Base-by-base conservation (phyloP, 2,888 invertebrate species). In the Oligia strigilis region DNA sequence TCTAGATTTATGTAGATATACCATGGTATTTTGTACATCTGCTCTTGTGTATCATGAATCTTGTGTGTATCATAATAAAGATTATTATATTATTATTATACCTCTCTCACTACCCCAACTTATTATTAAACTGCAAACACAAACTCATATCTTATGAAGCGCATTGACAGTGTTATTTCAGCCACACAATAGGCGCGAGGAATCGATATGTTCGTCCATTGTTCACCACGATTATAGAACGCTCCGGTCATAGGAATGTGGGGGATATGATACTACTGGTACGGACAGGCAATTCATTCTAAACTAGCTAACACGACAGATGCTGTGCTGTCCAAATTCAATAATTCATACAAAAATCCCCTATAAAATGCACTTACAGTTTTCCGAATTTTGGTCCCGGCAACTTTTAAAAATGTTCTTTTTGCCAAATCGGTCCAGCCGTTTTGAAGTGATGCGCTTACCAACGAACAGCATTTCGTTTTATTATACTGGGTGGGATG, bases 171-270 rank as follows among this genome's bases (percentile, higher is more conserved):
- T 46, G 69, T 74, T 82, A 74, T 84, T 82, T 46, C 49, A 29
- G 23, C 3, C 5, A 23, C 58, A 84, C 84, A 82, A 82, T 70
- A 29, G 80, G 43, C 43, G 43, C n/a, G 52, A 74, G 49, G 29
- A 80, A 84, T 84, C 82, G 74, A 82, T 84, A 79, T 60, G 62
- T 23, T 29, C 29, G 40, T 29, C 66, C 60, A 78, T 81, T 83
- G 81, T 81, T 78, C 72, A 60, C 64, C 43, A 43, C 78, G n/a
- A 43, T 83, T 77, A 72, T 66, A 83, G 72, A 83, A 78, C 43
- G 70, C 58, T n/a, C 13, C 70, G 55, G 19, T 67, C 29, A 8
- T 55, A 67, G 66, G 55, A 78, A 72, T 78, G 79, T 55, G 8
- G 17, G 17, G 4, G 14, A 76, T 65, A 29, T 40, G 49, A 43